phyloP scores from a whole-genome alignment of 2,888 invertebrate genomes.

The Cyaniris semiargus region DNA sequence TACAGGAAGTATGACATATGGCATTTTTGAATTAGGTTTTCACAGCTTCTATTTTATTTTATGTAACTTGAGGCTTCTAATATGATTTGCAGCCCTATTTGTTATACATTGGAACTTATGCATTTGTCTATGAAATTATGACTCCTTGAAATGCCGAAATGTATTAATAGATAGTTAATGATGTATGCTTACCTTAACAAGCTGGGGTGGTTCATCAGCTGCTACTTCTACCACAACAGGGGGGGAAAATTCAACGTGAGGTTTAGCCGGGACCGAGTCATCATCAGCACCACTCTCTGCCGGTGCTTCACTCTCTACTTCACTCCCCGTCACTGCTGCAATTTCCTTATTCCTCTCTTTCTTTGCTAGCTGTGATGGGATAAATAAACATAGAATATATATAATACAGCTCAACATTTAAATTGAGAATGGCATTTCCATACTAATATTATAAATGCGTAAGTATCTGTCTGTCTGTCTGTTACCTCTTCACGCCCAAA shows the following conservation, averaged over 20 bases:
- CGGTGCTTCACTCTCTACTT: constrained; percentile 70
- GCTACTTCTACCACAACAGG: constrained; percentile 83
- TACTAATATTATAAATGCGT: too few relatives aligned
- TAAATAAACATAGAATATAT: not conserved
- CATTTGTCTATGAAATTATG: not conserved
- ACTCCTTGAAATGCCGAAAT: not conserved
- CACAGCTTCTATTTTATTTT: not conserved
- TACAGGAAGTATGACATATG: constrained; percentile 50
- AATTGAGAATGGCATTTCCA: not conserved
- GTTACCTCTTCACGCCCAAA: too few relatives aligned
- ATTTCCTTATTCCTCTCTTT: constrained; percentile 72
- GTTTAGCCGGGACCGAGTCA: constrained; percentile 58
- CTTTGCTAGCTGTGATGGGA: constrained; percentile 61
- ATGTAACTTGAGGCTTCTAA: not conserved
- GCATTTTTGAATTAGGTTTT: not conserved
- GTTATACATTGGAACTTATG: not conserved
- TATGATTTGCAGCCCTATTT: not conserved
- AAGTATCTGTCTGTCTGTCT: too few relatives aligned
- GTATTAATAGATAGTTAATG: not conserved
- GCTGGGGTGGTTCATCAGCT: constrained; percentile 62
- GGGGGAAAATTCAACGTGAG: constrained; percentile 85
- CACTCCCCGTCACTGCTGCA: constrained; percentile 61
- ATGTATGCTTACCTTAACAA: constrained; percentile 9
- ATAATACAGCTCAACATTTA: not conserved
- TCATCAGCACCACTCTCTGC: constrained; percentile 73